These are phyloP conservation scores for Lucilia sericata DNA, from an alignment of 1,140 invertebrate genomes.

Conservation along the genomic window DNA sequence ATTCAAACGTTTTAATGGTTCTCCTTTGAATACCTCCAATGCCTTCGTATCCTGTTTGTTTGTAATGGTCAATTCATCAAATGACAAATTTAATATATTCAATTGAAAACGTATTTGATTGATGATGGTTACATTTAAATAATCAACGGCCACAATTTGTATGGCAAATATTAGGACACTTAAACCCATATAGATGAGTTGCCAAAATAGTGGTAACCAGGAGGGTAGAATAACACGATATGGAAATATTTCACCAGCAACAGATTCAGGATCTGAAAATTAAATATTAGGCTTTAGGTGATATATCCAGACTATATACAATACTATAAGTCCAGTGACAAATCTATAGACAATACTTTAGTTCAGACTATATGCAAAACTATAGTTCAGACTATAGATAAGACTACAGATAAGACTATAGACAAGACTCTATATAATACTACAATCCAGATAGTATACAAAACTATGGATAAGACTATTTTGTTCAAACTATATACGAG, in stretches of 20 bases:
- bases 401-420: too few species aligned
- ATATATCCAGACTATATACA: too few species aligned
- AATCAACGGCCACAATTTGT: constrained; percentile 54
- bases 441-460: too few species aligned
- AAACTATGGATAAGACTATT: too few species aligned
- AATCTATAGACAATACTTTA: too few species aligned
- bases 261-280: constrained; percentile 52
- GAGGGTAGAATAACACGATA: constrained; percentile 55
- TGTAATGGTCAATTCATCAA: constrained; percentile 51
- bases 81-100: constrained; percentile 56
- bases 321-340: too few species aligned
- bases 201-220: constrained; percentile 45
- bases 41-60: not conserved
- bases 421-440: too few species aligned
- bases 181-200: constrained; percentile 55
- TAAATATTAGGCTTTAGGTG: too few species aligned
- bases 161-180: constrained; percentile 52
- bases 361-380: too few species aligned
- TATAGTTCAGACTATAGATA: too few species aligned
- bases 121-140: constrained; percentile 58
- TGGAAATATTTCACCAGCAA: constrained; percentile 57
- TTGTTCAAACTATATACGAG: too few species aligned
- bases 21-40: not conserved
- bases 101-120: constrained; percentile 60
- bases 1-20: constrained; percentile 47